phyloP scores from a whole-genome alignment of 1,140 invertebrate species.

The Vollenhovia emeryi region DNA sequence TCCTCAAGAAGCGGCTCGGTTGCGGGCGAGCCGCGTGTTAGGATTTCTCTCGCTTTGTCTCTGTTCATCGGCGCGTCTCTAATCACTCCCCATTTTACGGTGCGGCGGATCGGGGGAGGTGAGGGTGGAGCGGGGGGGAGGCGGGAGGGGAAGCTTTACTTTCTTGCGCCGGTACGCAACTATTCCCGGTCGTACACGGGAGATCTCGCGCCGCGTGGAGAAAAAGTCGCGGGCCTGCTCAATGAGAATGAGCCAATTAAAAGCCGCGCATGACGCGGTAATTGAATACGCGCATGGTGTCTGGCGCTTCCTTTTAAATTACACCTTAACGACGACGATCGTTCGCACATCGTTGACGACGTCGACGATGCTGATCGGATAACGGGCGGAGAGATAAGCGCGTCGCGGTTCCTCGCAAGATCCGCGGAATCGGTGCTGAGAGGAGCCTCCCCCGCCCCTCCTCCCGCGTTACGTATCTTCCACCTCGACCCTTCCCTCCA shows the following conservation, averaged over 20 bases:
- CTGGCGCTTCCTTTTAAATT: constrained; percentile 12
- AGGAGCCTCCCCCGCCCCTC: not conserved
- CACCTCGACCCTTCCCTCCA: not conserved
- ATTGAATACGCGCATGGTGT: not conserved
- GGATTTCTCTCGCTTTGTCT: constrained; percentile 50
- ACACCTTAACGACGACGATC: not conserved
- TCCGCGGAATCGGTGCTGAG: too few species aligned
- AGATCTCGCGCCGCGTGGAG: not conserved
- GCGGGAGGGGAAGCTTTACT: constrained; percentile 30
- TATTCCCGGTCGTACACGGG: not conserved
- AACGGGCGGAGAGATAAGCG: not conserved
- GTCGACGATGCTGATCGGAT: not conserved
- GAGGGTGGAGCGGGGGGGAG: not conserved
- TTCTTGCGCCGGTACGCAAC: constrained; percentile 37
- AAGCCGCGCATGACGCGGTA: not conserved
- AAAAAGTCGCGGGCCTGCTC: not conserved
- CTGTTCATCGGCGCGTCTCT: constrained; percentile 54
- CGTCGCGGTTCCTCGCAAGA: not conserved
- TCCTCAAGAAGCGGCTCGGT: constrained; percentile 28
- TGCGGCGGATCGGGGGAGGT: not conserved
- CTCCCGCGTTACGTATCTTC: not conserved
- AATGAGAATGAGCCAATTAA: constrained; percentile 32
- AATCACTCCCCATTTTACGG: constrained; percentile 53
- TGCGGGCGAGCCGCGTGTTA: constrained; percentile 19
- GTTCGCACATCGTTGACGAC: not conserved